Percentiles rank a stretch among this genome's conserved stretches.
Conservation (phyloP, 2,113 vertebrate species). For the Mustelus asterias region DNA sequence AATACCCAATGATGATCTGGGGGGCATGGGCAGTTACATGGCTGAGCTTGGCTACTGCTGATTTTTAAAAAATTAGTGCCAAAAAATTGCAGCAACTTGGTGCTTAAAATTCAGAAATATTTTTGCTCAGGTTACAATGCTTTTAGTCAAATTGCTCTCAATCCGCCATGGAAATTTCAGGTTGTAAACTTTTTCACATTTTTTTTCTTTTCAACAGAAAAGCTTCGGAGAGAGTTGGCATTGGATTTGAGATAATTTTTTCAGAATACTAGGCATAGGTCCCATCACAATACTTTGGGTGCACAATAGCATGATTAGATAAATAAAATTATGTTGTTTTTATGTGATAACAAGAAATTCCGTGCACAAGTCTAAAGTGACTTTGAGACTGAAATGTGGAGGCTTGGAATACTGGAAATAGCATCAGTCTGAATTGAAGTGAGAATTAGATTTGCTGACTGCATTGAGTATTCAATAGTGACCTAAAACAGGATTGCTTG, state of each 20-base stretch:
- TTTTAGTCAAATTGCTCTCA: constrained; percentile 35
- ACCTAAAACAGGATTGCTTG: neutral
- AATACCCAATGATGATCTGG: neutral
- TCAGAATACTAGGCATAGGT: neutral
- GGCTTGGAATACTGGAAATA: neutral
- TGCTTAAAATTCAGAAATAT: neutral
- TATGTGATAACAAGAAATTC: neutral
- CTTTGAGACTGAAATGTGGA: neutral
- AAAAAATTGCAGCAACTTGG: constrained; percentile 39
- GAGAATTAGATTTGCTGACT: neutral
- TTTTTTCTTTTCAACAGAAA: neutral
- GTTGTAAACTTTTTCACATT: neutral
- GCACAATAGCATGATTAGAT: neutral
- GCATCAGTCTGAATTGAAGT: neutral
- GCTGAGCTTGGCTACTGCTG: too few relatives aligned
- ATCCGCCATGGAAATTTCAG: neutral
- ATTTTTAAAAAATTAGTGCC: too few relatives aligned
- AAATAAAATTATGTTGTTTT: neutral
- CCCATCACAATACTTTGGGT: neutral
- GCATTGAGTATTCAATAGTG: neutral
- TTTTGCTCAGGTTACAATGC: neutral
- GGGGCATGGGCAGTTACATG: neutral
- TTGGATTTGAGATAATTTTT: neutral
- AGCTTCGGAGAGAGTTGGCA: neutral
- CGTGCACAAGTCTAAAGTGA: neutral